Evolutionary conservation across 2,113 vertebrate species (phyloP).

Genomic region (Picathartes gymnocephalus): DNA sequence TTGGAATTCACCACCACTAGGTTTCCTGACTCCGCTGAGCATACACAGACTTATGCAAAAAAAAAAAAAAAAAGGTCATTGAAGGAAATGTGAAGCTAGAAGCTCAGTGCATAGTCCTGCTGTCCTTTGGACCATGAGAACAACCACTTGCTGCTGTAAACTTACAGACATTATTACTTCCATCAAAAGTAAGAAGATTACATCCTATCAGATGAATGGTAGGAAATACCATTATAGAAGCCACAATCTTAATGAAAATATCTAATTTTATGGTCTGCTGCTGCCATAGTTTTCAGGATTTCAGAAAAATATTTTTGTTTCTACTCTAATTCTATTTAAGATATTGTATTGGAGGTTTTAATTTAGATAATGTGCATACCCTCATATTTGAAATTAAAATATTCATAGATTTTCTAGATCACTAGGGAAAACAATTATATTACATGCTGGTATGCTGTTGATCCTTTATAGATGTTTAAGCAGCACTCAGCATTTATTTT

Average conservation of each 20-base stretch:
- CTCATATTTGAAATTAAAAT: not conserved
- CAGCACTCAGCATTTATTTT: not conserved
- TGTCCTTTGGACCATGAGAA: not conserved
- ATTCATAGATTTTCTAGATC: not conserved
- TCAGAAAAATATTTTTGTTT: not conserved
- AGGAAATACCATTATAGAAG: not conserved
- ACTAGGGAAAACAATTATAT: not conserved
- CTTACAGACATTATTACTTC: not conserved
- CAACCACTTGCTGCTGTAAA: not conserved
- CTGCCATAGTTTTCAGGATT: not conserved
- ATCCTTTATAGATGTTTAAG: not conserved
- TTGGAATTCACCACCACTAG: not conserved
- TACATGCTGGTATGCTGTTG: not conserved
- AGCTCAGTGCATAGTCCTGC: fast-evolving
- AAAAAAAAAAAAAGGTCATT: not conserved
- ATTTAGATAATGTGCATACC: not conserved
- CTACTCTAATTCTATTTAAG: not conserved
- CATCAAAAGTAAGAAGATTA: not conserved
- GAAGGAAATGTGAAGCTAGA: not conserved
- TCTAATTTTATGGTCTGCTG: not conserved
- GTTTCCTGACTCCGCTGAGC: not conserved
- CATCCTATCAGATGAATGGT: not conserved
- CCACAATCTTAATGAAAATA: not conserved
- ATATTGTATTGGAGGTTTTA: not conserved
- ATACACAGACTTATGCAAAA: not conserved